Conservation (phyloP, 2,113 vertebrate species). For the Cariama cristata region DNA sequence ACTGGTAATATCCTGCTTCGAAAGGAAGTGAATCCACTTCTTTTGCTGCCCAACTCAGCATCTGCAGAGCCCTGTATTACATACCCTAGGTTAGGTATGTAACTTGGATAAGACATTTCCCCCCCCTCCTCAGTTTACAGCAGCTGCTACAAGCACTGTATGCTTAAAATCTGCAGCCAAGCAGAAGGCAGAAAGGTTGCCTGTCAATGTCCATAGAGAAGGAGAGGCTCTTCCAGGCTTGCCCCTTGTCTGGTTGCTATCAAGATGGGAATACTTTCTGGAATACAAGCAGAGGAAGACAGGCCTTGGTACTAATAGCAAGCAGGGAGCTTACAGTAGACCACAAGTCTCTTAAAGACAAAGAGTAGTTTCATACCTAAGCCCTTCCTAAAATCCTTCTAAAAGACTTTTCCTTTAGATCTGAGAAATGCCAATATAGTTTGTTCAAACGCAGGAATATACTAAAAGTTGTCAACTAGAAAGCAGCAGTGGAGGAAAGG, state of each 20-base stretch:
- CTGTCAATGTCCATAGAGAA: neutral
- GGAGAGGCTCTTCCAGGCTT: neutral
- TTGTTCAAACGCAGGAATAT: neutral
- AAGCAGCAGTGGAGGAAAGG: neutral
- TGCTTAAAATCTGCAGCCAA: neutral
- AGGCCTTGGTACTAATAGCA: neutral
- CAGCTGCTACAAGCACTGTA: neutral
- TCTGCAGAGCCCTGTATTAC: neutral
- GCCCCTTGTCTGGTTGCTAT: neutral
- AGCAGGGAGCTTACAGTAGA: neutral
- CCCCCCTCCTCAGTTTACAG: neutral
- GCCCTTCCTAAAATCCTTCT: neutral
- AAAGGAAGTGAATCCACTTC: neutral
- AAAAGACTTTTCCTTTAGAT: neutral
- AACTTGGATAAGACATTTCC: neutral
- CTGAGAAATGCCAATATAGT: neutral
- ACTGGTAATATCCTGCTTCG: neutral
- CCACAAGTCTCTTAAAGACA: neutral
- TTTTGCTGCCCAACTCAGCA: neutral
- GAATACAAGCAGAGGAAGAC: neutral
- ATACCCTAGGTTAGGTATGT: fast-evolving
- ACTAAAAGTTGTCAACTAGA: neutral
- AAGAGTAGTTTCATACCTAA: neutral
- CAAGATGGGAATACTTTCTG: neutral
- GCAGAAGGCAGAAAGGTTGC: neutral